phyloP scores from a whole-genome alignment of 2,797 vertebrate genomes.

The Taenioides sp. region DNA sequence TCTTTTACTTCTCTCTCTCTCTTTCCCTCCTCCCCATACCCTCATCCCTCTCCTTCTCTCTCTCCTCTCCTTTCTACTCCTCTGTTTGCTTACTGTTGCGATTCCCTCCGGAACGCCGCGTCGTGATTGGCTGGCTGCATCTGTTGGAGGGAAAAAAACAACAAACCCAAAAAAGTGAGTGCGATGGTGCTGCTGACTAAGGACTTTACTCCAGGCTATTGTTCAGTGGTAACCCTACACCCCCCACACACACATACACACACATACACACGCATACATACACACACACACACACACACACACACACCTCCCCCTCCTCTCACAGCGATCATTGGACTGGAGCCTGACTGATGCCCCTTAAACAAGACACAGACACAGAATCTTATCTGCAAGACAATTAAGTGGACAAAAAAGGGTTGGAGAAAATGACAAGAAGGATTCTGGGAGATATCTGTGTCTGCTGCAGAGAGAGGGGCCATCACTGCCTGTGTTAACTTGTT shows the following conservation, averaged over 20 bases:
- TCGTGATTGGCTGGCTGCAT: conserved; percentile 62
- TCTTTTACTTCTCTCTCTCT: neutral
- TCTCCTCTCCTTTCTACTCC: conserved; percentile 16
- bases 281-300: conserved; percentile 2
- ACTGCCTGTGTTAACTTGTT: neutral
- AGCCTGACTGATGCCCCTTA: conserved; percentile 67
- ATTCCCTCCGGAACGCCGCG: conserved; percentile 54
- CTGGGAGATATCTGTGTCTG: conserved; percentile 46
- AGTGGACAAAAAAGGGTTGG: conserved; percentile 64
- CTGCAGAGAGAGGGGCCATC: neutral
- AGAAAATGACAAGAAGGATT: conserved; percentile 58
- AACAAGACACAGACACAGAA: conserved; percentile 57
- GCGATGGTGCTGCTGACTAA: conserved; percentile 76
- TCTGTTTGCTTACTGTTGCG: conserved; percentile 35
- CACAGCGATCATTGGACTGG: conserved; percentile 61
- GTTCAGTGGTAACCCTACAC: conserved; percentile 76
- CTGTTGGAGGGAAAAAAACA: conserved; percentile 62
- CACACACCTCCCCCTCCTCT: conserved; percentile 39
- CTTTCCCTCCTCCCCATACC: too few relatives aligned
- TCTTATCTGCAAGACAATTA: conserved; percentile 73
- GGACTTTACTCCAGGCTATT: conserved; percentile 64
- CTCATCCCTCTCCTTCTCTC: too few relatives aligned
- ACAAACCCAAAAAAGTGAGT: conserved; percentile 40
- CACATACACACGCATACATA: neutral
- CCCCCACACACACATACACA: conserved; percentile 23